These are phyloP conservation scores for Ctenochaetus hawaiiensis DNA, from an alignment of 2,797 vertebrate species.

Conservation along the genomic window DNA sequence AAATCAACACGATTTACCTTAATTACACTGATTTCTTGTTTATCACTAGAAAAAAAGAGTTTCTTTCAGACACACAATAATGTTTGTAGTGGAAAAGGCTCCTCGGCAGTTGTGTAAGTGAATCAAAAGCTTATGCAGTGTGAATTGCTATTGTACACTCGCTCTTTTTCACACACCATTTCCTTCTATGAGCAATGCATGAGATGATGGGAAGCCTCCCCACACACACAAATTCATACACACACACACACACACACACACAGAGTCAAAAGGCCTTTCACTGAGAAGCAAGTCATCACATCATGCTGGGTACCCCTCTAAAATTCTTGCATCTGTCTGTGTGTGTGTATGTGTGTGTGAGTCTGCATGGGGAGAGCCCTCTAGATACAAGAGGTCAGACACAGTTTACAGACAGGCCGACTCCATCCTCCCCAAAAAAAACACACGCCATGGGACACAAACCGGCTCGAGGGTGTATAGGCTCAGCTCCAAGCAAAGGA, in stretches of 20 bases:
- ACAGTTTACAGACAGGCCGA: slow-evolving; percentile 78
- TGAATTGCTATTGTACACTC: slow-evolving; percentile 21
- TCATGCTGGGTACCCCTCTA: slow-evolving; percentile 49
- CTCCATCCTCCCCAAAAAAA: slow-evolving; percentile 62
- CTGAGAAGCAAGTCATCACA: slow-evolving; percentile 48
- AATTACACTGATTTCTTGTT: slow-evolving; percentile 26
- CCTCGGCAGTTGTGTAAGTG: slow-evolving; percentile 10
- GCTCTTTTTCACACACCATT: slow-evolving; percentile 29
- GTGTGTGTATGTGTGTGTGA: slow-evolving; percentile 39
- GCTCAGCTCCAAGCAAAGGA: slow-evolving; percentile 38
- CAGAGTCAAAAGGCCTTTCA: slow-evolving; percentile 67
- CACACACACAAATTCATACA: not conserved
- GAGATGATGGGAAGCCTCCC: slow-evolving; percentile 39
- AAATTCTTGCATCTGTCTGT: slow-evolving; percentile 11
- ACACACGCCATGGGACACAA: slow-evolving; percentile 50
- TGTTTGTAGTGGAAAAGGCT: not conserved
- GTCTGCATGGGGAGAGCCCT: slow-evolving; percentile 37
- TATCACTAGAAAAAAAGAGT: slow-evolving; percentile 17
- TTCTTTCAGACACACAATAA: slow-evolving; percentile 20
- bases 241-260: not conserved
- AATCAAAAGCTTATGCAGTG: slow-evolving; percentile 27
- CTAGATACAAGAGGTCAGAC: slow-evolving; percentile 67
- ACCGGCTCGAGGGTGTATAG: slow-evolving; percentile 33
- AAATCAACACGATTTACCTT: slow-evolving; percentile 53
- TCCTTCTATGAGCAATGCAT: slow-evolving; percentile 21